These are phyloP conservation scores for Smittia aterrima DNA, from an alignment of 2,888 invertebrate genomes.

Conservation along the genomic window DNA sequence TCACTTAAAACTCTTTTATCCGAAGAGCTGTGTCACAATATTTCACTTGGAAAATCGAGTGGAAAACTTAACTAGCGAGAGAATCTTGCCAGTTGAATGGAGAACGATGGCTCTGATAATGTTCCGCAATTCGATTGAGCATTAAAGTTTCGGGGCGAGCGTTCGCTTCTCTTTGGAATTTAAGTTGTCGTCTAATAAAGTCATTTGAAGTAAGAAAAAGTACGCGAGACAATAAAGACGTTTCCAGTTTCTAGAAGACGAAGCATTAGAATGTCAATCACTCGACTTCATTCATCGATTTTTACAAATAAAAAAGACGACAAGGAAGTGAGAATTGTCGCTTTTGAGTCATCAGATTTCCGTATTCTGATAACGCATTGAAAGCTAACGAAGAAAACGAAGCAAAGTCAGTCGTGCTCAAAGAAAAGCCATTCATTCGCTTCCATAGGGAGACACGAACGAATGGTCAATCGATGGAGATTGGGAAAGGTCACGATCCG, in stretches of 20 bases:
- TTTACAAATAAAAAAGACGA: not conserved
- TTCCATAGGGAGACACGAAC: not conserved
- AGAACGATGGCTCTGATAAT: no score
- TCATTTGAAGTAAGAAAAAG: no score
- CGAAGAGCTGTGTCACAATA: no score
- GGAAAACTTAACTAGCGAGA: no score
- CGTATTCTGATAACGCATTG: not conserved
- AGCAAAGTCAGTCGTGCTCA: not conserved
- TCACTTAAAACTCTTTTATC: no score
- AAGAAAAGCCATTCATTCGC: no score
- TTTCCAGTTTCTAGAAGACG: not conserved
- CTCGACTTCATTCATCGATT: not conserved
- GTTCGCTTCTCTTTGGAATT: no score
- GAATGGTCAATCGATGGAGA: not conserved
- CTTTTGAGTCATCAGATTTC: not conserved
- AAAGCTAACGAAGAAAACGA: not conserved
- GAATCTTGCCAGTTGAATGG: no score
- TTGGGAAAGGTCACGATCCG: not conserved
- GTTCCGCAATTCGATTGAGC: not conserved
- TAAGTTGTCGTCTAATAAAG: no score
- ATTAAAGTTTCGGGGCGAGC: not conserved
- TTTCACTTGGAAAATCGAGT: no score
- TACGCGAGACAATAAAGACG: not conserved
- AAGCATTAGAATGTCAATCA: not conserved
- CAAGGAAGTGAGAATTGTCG: not conserved